These are phyloP conservation scores for Protaetia brevitarsis DNA, from an alignment of 1,140 invertebrate genomes.

Conservation along the genomic window DNA sequence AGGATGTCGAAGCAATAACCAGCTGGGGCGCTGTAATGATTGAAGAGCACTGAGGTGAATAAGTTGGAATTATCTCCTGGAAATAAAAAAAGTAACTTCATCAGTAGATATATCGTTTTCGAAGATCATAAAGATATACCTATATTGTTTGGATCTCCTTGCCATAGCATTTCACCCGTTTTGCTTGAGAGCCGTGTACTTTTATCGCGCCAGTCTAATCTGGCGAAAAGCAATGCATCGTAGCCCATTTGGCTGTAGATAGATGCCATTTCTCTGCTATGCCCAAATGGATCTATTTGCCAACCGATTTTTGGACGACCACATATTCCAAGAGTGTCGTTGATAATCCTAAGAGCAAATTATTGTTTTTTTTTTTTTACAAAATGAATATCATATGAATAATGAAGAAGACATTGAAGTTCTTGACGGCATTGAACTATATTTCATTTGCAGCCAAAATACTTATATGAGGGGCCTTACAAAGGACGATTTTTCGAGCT, in stretches of 20 bases:
- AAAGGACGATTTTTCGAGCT: too few species aligned
- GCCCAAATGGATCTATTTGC: slow-evolving; percentile 94
- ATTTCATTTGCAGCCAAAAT: too few species aligned
- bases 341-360: slow-evolving; percentile 55
- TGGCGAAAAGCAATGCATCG: slow-evolving; percentile 83
- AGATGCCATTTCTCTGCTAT: slow-evolving; percentile 83
- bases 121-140: slow-evolving; percentile 42
- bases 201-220: slow-evolving; percentile 88
- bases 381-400: too few species aligned
- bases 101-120: background rate
- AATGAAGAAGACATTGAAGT: too few species aligned
- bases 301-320: slow-evolving; percentile 77
- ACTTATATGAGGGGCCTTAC: too few species aligned
- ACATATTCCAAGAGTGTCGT: slow-evolving; percentile 82
- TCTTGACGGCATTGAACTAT: background rate
- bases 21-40: slow-evolving; percentile 62
- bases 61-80: slow-evolving; percentile 25
- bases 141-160: slow-evolving; percentile 66
- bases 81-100: background rate
- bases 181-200: slow-evolving; percentile 56
- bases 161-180: slow-evolving; percentile 84
- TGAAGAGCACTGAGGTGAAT: slow-evolving; percentile 47
- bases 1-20: slow-evolving; percentile 72
- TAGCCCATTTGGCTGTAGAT: slow-evolving; percentile 80
- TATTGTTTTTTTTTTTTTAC: too few species aligned